Evolutionary conservation across 1,140 invertebrate species (phyloP), one percentile per base, ranked within the genome.

Genomic region (Piezodorus guildinii): DNA sequence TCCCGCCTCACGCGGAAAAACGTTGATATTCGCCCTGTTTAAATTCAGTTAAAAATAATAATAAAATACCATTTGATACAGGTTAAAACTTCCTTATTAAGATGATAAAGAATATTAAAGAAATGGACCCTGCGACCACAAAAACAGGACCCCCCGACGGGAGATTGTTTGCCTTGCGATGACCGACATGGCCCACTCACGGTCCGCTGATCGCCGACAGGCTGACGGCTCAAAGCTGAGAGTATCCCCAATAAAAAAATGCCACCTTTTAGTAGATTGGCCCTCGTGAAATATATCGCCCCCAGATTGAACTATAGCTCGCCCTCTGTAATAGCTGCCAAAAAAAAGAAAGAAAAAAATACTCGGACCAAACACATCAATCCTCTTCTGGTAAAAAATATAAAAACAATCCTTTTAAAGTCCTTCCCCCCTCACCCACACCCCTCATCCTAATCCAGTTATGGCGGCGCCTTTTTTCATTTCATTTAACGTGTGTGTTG

Each of bases 221-320:
- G 16, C 3, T 43, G 17, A 61, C 34, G 17, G 15, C 39, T 43
- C 59, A 43, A 39, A 15, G n/a, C 17, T 43, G 14, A 23, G 16
- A 19, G 23, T n/a, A n/a, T 23, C 45, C 30, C 30, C 62, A 30
- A 45, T 63, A 63, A 63, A 63, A 63, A 63, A 63, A 63, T 63
- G 52, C 51, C 62, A 63, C 62, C 62, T 63, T 63, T 63, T 63
- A 63, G 62, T 63, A 63, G 62, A 63, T 63, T 63, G 51, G 62
- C 43, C 25, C 52, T 23, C 15, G 19, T 56, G 51, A 63, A 52
- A 63, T 63, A n/a, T n/a, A 52, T 63, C 62, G 46, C 6, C 19
- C 25, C 10, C 62, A 63, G 62, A 63, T 63, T 63, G 62, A 63
- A 63, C 62, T 49, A 63, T 63, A 54, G 52, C 59, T 19, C 34